Evolutionary conservation across 2,888 invertebrate species (phyloP).

Genomic region (Stramonita haemastoma): DNA sequence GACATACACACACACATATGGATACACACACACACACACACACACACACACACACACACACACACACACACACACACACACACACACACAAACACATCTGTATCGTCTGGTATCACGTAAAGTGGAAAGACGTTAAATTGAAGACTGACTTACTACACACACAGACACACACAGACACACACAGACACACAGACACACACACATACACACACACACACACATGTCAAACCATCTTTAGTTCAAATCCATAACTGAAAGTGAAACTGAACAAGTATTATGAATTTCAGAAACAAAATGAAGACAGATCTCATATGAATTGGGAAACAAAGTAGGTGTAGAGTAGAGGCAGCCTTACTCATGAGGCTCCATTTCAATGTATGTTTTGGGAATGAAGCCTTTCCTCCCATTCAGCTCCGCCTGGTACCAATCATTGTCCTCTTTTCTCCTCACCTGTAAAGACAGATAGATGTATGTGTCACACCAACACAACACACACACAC

Average conservation of each 20-base stretch:
- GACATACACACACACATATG: too few relatives aligned
- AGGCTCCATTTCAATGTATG: slow-evolving; percentile 99
- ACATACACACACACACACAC: background rate
- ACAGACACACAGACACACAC: background rate
- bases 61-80: background rate
- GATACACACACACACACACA: too few relatives aligned
- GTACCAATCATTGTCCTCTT: slow-evolving; percentile 99
- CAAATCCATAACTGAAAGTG: too few relatives aligned
- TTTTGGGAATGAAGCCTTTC: slow-evolving; percentile 98
- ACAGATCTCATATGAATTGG: too few relatives aligned
- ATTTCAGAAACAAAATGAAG: too few relatives aligned
- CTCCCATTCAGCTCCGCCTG: slow-evolving; percentile 97
- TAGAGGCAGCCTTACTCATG: slow-evolving; percentile 81
- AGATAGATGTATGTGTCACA: slow-evolving; percentile 3
- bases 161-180: background rate
- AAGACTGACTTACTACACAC: background rate
- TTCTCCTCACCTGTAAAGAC: slow-evolving; percentile 91
- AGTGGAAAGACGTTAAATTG: background rate
- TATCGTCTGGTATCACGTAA: background rate
- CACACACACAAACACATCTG: background rate
- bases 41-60: background rate
- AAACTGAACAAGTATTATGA: too few relatives aligned
- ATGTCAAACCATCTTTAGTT: background rate
- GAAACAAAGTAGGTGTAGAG: too few relatives aligned
- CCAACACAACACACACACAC: slow-evolving; percentile 29